phyloP scores from a whole-genome alignment of 2,888 invertebrate species.

The Lasioglossum villosulum region DNA sequence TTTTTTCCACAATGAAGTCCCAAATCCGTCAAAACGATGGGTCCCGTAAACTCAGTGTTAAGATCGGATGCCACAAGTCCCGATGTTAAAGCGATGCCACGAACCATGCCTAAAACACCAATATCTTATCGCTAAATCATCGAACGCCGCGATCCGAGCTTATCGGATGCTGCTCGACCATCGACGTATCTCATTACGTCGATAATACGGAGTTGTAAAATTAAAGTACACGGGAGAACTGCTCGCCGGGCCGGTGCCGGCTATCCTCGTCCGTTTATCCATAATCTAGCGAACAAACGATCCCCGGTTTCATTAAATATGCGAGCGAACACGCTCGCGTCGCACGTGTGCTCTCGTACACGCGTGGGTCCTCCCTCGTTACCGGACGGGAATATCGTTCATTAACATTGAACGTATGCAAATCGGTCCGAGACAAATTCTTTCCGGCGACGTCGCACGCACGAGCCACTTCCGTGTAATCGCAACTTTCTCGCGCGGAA shows the following conservation, averaged over 20 bases:
- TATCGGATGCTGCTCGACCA: not conserved
- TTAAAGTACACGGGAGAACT: not conserved
- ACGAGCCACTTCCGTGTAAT: constrained; percentile 49
- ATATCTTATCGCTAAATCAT: not conserved
- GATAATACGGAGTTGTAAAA: not conserved
- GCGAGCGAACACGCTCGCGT: constrained; percentile 17
- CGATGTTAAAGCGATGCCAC: not conserved
- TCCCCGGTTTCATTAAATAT: constrained; percentile 17
- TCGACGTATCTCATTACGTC: not conserved
- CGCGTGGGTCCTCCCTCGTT: constrained; percentile 12
- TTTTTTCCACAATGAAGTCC: too few species aligned
- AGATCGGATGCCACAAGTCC: not conserved
- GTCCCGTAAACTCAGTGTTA: too few species aligned
- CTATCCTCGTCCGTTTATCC: not conserved
- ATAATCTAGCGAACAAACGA: constrained; percentile 34
- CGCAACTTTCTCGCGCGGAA: constrained; percentile 49
- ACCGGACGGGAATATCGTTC: constrained; percentile 49
- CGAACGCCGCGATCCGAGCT: not conserved
- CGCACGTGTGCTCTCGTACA: constrained; percentile 5
- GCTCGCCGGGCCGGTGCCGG: not conserved
- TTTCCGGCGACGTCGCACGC: constrained; percentile 9
- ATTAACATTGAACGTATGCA: constrained; percentile 58
- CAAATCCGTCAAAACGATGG: too few species aligned
- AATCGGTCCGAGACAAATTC: constrained; percentile 51
- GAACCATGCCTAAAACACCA: constrained; percentile 7